Conservation (phyloP, 2,888 invertebrate species). For the Rhorus exstirpatorius region DNA sequence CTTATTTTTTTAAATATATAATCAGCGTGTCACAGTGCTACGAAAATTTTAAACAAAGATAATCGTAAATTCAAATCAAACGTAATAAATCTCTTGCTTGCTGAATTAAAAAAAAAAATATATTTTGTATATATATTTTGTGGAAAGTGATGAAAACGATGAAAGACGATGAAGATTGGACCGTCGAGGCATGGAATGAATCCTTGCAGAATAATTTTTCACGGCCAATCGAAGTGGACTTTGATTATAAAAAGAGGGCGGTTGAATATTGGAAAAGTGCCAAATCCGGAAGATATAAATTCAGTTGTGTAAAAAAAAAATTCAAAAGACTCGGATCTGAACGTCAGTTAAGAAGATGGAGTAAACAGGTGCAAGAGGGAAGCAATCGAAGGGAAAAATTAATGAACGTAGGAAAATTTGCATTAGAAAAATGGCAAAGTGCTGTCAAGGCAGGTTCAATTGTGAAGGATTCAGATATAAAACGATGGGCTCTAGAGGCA, state of each 20-base stretch:
- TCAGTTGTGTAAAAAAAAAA: not conserved
- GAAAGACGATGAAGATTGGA: too few relatives aligned
- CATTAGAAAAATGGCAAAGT: not conserved
- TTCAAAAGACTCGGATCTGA: not conserved
- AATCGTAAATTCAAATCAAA: too few relatives aligned
- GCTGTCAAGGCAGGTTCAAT: conserved; percentile 26
- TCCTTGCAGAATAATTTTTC: too few relatives aligned
- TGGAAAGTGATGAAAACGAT: too few relatives aligned
- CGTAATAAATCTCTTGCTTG: too few relatives aligned
- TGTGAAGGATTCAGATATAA: conserved; percentile 15
- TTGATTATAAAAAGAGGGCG: not conserved
- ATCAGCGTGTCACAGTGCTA: too few relatives aligned
- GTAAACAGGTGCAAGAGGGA: conserved; percentile 15
- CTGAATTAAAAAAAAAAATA: too few relatives aligned
- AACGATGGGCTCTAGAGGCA: conserved; percentile 23
- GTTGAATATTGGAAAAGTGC: conserved; percentile 9
- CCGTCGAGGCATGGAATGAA: too few relatives aligned
- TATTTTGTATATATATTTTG: not conserved
- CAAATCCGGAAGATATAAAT: not conserved
- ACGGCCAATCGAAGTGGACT: too few relatives aligned
- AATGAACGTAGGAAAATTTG: not conserved
- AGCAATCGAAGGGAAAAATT: conserved; percentile 16
- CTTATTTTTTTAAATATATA: too few relatives aligned
- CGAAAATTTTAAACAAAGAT: too few relatives aligned
- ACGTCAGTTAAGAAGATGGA: conserved; percentile 2